Conservation (phyloP, 1,140 invertebrate species). For the Drosophila baimaii region DNA sequence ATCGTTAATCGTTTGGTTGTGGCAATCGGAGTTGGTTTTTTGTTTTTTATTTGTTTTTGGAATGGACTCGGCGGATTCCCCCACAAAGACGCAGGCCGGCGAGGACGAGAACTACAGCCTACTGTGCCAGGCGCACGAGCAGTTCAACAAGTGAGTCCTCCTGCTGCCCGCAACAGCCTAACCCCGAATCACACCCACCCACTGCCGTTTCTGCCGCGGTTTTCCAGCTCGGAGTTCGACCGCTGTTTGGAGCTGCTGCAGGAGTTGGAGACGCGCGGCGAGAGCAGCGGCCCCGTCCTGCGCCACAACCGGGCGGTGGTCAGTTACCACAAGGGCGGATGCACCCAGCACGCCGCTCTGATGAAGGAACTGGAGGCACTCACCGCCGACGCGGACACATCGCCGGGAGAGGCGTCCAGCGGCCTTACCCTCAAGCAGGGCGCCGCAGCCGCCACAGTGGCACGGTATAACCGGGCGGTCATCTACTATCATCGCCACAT, state of each 20-base stretch:
- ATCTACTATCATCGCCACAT: conserved; percentile 92
- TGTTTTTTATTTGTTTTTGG: conserved; percentile 67
- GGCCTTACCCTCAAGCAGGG: conserved; percentile 56
- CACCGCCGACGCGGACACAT: conserved; percentile 36
- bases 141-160: conserved; percentile 76
- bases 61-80: conserved; percentile 75
- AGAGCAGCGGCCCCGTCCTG: conserved; percentile 89
- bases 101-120: conserved; percentile 76
- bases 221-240: conserved; percentile 84
- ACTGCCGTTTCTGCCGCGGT: not conserved
- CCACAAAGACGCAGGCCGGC: conserved; percentile 71
- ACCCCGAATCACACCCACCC: not conserved
- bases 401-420: conserved; percentile 7
- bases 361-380: conserved; percentile 86
- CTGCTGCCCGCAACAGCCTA: not conserved
- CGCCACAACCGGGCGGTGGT: conserved; percentile 90
- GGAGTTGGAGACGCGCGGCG: conserved; percentile 86
- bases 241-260: conserved; percentile 86
- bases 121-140: conserved; percentile 73
- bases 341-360: conserved; percentile 90
- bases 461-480: conserved; percentile 93
- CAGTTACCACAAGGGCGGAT: conserved; percentile 89
- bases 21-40: conserved; percentile 39
- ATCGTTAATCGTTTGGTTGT: conserved; percentile 5
- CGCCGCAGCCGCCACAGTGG: conserved; percentile 82